Evolutionary conservation across 53 echinoderm and acorn worm species (phyloP).

Genomic region (Apostichopus leukothele): DNA sequence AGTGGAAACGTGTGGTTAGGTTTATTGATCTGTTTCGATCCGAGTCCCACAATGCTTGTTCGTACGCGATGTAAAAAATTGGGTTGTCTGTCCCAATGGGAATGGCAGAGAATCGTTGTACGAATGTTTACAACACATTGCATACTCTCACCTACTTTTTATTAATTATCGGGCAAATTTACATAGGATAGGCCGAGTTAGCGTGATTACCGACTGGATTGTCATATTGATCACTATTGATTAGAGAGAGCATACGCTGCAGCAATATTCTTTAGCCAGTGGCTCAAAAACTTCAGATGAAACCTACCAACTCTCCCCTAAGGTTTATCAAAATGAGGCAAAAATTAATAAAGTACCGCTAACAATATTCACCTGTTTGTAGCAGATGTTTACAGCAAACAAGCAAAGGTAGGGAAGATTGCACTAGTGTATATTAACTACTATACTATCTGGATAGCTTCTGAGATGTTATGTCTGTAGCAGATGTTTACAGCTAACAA

Average conservation of each 20-base stretch:
- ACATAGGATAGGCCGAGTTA: constrained; percentile 22
- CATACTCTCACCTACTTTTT: constrained; percentile 4
- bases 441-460: too few species aligned
- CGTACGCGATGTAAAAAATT: constrained; percentile 31
- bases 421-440: too few species aligned
- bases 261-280: background rate
- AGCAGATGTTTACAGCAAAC: background rate
- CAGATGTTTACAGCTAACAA: too few species aligned
- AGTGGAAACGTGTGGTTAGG: constrained; percentile 37
- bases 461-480: too few species aligned
- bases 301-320: background rate
- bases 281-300: background rate
- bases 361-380: background rate
- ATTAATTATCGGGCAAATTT: constrained; percentile 46
- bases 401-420: too few species aligned
- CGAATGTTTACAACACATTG: constrained; percentile 9
- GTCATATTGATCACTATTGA: constrained; percentile 36
- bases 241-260: background rate
- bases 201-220: constrained; percentile 9
- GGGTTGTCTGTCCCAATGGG: constrained; percentile 36
- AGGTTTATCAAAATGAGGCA: background rate
- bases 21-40: constrained; percentile 42
- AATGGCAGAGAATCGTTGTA: background rate
- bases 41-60: constrained; percentile 10
- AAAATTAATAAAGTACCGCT: background rate